Evolutionary conservation across 2,797 vertebrate species (phyloP).

Genomic region (Oreochromis grahami): DNA sequence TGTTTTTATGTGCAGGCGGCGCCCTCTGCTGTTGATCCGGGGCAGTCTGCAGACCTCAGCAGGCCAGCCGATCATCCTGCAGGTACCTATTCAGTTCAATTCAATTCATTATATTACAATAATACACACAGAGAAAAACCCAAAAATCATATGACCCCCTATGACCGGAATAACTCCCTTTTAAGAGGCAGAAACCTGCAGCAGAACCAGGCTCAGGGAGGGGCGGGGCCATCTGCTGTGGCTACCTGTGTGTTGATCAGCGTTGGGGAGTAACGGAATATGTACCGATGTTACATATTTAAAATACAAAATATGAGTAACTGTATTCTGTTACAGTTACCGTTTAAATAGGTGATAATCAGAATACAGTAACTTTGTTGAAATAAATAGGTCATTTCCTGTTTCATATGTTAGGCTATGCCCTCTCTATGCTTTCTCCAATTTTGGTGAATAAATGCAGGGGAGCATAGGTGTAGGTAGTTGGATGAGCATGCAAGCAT

Average conservation of each 20-base stretch:
- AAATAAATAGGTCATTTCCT: background rate
- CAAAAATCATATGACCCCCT: background rate
- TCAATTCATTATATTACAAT: background rate
- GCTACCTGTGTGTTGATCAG: background rate
- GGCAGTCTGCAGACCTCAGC: slow-evolving; percentile 42
- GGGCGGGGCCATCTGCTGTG: background rate
- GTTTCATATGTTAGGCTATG: background rate
- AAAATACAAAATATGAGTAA: background rate
- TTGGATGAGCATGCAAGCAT: background rate
- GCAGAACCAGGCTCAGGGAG: background rate
- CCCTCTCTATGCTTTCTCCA: background rate
- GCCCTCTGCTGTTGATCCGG: slow-evolving; percentile 60
- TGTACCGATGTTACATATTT: background rate
- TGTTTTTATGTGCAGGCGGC: slow-evolving; percentile 38
- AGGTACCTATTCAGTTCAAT: slow-evolving; percentile 38
- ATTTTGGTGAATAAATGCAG: background rate
- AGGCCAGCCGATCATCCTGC: slow-evolving; percentile 46
- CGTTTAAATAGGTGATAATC: background rate
- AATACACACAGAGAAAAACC: background rate
- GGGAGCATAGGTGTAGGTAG: background rate
- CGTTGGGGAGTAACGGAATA: background rate
- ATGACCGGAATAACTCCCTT: background rate
- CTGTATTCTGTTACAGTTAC: background rate
- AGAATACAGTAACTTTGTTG: background rate
- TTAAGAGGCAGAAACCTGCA: accelerated